These are phyloP conservation scores for Mustela nigripes DNA, from an alignment of 2,113 vertebrate genomes.

Conservation along the genomic window DNA sequence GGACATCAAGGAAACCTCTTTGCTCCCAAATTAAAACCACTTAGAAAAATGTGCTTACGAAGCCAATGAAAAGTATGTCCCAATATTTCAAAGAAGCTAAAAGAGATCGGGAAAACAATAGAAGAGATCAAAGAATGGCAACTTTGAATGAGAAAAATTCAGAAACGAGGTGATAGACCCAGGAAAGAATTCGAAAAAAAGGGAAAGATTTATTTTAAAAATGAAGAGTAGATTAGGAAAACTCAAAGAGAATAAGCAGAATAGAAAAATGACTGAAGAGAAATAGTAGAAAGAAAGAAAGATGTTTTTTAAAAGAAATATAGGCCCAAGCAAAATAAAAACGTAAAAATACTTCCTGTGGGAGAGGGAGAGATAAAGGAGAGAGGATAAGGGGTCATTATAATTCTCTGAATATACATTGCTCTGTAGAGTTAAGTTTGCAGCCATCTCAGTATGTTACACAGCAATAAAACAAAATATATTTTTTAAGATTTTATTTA, in stretches of 20 bases:
- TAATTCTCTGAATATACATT: not conserved
- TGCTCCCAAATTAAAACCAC: not conserved
- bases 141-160: not conserved
- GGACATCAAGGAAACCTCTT: not conserved
- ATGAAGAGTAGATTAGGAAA: not conserved
- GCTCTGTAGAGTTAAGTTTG: not conserved
- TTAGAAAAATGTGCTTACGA: not conserved
- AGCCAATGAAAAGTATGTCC: not conserved
- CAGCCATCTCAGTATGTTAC: not conserved
- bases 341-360: not conserved
- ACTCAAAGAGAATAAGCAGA: not conserved
- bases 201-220: slow-evolving; percentile 20
- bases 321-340: not conserved
- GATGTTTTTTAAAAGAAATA: not conserved
- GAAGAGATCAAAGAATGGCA: not conserved
- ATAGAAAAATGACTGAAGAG: not conserved
- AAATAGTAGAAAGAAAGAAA: slow-evolving; percentile 26
- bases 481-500: too few species aligned
- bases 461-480: not conserved
- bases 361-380: not conserved
- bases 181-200: not conserved
- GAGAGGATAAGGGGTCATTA: not conserved
- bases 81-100: not conserved
- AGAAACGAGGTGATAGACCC: not conserved
- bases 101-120: not conserved